phyloP scores from a whole-genome alignment of 2,113 vertebrate genomes.

The Chascanopsetta lugubris region DNA sequence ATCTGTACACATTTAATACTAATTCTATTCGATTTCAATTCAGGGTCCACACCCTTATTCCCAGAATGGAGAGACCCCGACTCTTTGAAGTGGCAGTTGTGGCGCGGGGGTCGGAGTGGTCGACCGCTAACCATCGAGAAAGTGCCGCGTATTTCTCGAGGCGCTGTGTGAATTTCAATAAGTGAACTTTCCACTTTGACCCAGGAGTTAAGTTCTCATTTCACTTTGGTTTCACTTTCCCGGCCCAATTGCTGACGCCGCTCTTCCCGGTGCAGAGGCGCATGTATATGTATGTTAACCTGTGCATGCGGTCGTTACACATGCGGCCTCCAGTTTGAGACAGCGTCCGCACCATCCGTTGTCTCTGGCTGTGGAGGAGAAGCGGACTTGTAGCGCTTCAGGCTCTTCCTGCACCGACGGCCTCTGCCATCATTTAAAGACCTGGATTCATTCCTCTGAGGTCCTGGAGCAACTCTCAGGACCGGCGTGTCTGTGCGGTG shows the following conservation, averaged over 20 bases:
- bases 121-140: too few relatives aligned
- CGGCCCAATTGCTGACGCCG: background rate
- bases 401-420: conserved; percentile 67
- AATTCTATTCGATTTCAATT: too few relatives aligned
- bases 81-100: too few relatives aligned
- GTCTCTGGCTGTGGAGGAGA: conserved; percentile 34
- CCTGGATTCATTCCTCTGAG: conserved; percentile 60
- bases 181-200: too few relatives aligned
- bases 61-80: too few relatives aligned
- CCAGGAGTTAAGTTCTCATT: too few relatives aligned
- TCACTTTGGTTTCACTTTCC: background rate
- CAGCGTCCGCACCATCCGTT: conserved; percentile 42
- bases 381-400: conserved; percentile 38
- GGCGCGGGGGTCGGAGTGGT: too few relatives aligned
- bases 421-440: conserved; percentile 74
- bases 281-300: background rate
- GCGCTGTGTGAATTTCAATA: too few relatives aligned
- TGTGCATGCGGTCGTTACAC: background rate
- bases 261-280: background rate
- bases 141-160: too few relatives aligned
- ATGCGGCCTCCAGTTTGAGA: conserved; percentile 10
- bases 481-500: conserved; percentile 13
- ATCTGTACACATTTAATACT: too few relatives aligned
- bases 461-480: conserved; percentile 63
- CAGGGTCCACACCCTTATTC: too few relatives aligned